phyloP scores from a whole-genome alignment of 2,113 vertebrate genomes.

The Aphyosemion australe region DNA sequence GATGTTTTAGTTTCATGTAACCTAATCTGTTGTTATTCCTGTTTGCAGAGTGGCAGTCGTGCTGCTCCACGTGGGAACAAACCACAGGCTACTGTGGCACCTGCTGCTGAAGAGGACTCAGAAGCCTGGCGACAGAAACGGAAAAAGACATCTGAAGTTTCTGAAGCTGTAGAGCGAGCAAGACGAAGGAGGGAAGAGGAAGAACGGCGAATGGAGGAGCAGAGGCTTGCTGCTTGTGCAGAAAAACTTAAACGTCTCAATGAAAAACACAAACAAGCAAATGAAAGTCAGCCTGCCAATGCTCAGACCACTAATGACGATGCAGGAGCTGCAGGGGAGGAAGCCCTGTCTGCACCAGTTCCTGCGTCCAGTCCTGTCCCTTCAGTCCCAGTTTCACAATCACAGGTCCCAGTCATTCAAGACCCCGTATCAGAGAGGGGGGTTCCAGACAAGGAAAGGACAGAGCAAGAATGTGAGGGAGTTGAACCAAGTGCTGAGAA shows the following conservation, averaged over 20 bases:
- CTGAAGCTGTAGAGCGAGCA: conserved; percentile 93
- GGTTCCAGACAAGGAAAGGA: conserved; percentile 45
- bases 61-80: conserved; percentile 62
- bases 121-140: conserved; percentile 97
- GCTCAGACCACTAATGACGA: conserved; percentile 49
- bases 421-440: conserved; percentile 43
- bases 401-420: conserved; percentile 37
- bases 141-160: conserved; percentile 90
- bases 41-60: conserved; percentile 51
- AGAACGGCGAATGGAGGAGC: conserved; percentile 96
- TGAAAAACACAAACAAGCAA: conserved; percentile 86
- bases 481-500: conserved; percentile 60
- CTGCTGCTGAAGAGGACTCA: conserved; percentile 83
- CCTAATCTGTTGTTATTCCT: not conserved
- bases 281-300: conserved; percentile 50
- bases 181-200: conserved; percentile 93
- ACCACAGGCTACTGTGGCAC: conserved; percentile 60
- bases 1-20: not conserved
- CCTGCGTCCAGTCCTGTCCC: conserved; percentile 52
- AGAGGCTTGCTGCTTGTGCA: conserved; percentile 94
- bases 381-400: conserved; percentile 38
- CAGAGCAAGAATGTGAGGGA: conserved; percentile 39
- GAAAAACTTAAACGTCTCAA: conserved; percentile 95
- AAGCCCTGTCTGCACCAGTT: conserved; percentile 30
- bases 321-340: conserved; percentile 28